Conservation (phyloP, 2,888 invertebrate genomes). For the Julus scanicus region DNA sequence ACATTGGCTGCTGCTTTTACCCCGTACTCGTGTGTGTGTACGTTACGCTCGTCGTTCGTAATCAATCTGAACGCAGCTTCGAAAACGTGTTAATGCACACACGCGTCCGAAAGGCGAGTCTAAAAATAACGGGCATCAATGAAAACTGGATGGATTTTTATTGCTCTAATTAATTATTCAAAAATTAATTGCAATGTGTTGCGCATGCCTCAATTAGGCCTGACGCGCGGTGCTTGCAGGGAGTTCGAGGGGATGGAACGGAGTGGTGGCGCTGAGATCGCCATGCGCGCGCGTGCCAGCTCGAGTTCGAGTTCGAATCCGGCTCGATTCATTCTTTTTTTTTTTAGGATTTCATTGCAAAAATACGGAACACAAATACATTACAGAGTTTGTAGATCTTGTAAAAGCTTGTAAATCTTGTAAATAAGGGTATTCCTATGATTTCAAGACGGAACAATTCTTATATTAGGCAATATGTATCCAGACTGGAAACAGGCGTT, state of each 20-base stretch:
- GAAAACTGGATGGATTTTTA: slow-evolving; percentile 46
- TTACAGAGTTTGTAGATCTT: too few relatives aligned
- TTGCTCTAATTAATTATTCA: slow-evolving; percentile 59
- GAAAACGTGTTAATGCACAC: not conserved
- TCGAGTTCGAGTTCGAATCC: not conserved
- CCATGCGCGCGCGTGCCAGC: not conserved
- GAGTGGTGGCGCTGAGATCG: slow-evolving; percentile 37
- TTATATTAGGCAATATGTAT: too few relatives aligned
- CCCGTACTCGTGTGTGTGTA: too few relatives aligned
- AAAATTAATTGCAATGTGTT: slow-evolving; percentile 57
- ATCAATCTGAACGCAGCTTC: slow-evolving; percentile 3
- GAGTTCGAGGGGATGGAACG: not conserved
- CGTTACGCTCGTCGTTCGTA: not conserved
- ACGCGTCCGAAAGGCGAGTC: not conserved
- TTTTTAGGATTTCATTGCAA: too few relatives aligned
- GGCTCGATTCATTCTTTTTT: too few relatives aligned
- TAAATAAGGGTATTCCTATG: too few relatives aligned
- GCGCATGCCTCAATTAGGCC: slow-evolving; percentile 58
- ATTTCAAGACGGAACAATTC: too few relatives aligned
- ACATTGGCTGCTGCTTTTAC: too few relatives aligned
- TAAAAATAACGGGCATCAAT: slow-evolving; percentile 39
- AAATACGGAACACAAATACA: too few relatives aligned
- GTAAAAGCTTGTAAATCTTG: too few relatives aligned
- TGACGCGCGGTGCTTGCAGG: not conserved
- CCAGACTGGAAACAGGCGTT: too few relatives aligned